Evolutionary conservation across 1,140 invertebrate species (phyloP), one percentile per base, ranked within the genome.

Genomic region (Druon quercuslanigerum): DNA sequence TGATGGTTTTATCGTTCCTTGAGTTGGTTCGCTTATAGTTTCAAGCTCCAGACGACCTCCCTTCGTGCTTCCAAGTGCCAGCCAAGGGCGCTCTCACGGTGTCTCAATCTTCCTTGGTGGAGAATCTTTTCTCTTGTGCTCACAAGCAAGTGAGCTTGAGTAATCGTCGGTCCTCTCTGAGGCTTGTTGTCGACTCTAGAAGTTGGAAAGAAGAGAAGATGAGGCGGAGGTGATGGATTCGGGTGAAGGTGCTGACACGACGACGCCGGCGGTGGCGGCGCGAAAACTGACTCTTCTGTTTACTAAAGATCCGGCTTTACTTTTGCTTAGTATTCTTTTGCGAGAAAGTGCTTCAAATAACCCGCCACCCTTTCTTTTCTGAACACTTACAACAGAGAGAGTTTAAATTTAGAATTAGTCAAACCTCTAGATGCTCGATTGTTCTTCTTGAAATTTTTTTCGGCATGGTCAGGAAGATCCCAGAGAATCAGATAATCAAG

Each of bases 211-310:
- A 51, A 50, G 20, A 72, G 50, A 72, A 72, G 71, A 72, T 72
- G 50, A 72, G 33, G 25, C 50, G n/a, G 50, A 72, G 51, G 71
- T 52, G 71, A 72, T 72, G 71, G 50, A 52, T 72, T 51, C 52
- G 60, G 60, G 20, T 25, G 20, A 25, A 75, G 52, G 74, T 75
- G 73, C 73, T 57, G 73, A 75, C 73, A 51, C 17, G 14, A 16
- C 60, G 60, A 33, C 33, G 60, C 7, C 60, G 33, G 40, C 60
- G 17, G 20, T 20, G 54, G 56, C 17, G 74, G 74, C 74, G 60
- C 74, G 74, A 75, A 71, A 71, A 71, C 60, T 54, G 57, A 70
- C 66, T 75, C 60, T 75, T 71, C 66, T 75, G 50, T 75, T 75
- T 75, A 60, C 40, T 52, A 14, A 71, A 75, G 52, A 14, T 56